Conservation (phyloP, 1,140 invertebrate species). For the Cheumatopsyche charites region DNA sequence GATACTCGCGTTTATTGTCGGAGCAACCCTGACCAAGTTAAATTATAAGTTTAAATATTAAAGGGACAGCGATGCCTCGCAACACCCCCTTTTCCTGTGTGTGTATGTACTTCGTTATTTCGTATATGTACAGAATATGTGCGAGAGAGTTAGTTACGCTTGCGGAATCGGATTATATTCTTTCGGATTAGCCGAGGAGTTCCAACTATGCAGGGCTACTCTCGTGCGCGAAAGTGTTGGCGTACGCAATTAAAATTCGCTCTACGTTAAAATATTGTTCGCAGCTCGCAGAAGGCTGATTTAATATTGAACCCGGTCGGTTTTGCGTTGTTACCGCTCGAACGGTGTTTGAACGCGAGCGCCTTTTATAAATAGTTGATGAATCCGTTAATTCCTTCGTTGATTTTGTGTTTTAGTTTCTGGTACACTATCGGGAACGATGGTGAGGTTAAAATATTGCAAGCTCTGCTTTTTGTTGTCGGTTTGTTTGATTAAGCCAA, state of each 20-base stretch:
- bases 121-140: too few species aligned
- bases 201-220: not conserved
- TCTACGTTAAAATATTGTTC: not conserved
- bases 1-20: slow-evolving; percentile 34
- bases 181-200: not conserved
- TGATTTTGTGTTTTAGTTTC: too few species aligned
- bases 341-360: not conserved
- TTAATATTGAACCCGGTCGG: not conserved
- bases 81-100: too few species aligned
- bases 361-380: too few species aligned
- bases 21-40: slow-evolving; percentile 35
- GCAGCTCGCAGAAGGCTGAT: not conserved
- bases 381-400: too few species aligned
- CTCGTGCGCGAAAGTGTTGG: not conserved
- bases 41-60: slow-evolving; percentile 41
- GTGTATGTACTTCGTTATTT: too few species aligned
- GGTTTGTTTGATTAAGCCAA: too few species aligned
- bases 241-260: too few species aligned
- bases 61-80: slow-evolving; percentile 31
- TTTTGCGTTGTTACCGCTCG: not conserved
- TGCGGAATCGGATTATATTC: slow-evolving; percentile 20
- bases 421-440: too few species aligned
- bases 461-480: too few species aligned
- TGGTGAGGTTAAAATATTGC: too few species aligned
- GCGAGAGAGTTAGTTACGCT: not conserved